Conservation (phyloP, 2,888 invertebrate species). For the Eilema caniola region DNA sequence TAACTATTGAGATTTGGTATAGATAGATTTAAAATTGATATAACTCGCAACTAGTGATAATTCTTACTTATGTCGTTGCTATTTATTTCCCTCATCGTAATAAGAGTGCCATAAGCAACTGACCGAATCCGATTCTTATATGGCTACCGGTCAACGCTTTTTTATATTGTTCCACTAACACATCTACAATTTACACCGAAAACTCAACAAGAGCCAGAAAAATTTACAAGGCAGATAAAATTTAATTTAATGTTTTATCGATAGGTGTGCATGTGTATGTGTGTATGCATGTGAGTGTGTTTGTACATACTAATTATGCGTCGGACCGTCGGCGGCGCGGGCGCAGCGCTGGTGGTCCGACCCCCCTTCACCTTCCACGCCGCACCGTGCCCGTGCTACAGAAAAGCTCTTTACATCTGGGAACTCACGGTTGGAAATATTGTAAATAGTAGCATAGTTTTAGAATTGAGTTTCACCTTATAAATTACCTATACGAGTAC, state of each 20-base stretch:
- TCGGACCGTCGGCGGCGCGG: slow-evolving; percentile 77
- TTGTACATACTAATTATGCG: slow-evolving; percentile 85
- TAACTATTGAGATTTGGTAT: slow-evolving; percentile 59
- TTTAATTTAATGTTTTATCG: slow-evolving; percentile 83
- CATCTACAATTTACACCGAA: slow-evolving; percentile 61
- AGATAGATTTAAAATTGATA: slow-evolving; percentile 60
- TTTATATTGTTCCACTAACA: slow-evolving; percentile 54
- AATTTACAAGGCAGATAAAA: slow-evolving; percentile 84
- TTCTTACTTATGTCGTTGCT: slow-evolving; percentile 58
- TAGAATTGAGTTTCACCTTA: slow-evolving; percentile 59
- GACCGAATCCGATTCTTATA: slow-evolving; percentile 71
- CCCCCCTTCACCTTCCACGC: slow-evolving; percentile 60
- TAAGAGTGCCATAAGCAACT: slow-evolving; percentile 46
- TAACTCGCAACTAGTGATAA: slow-evolving; percentile 57
- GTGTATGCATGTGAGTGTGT: slow-evolving; percentile 72
- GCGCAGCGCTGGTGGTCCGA: slow-evolving; percentile 84
- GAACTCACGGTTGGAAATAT: slow-evolving; percentile 75
- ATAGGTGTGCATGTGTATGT: slow-evolving; percentile 68
- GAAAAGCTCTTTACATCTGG: slow-evolving; percentile 75
- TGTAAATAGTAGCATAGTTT: slow-evolving; percentile 58
- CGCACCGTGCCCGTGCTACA: slow-evolving; percentile 55
- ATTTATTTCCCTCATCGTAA: slow-evolving; percentile 60
- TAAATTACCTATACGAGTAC: slow-evolving; percentile 62
- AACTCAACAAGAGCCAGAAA: slow-evolving; percentile 80
- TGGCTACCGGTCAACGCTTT: slow-evolving; percentile 68